Evolutionary conservation across 2,797 vertebrate genomes (phyloP).

Genomic region (Orientallactaga sibirica): DNA sequence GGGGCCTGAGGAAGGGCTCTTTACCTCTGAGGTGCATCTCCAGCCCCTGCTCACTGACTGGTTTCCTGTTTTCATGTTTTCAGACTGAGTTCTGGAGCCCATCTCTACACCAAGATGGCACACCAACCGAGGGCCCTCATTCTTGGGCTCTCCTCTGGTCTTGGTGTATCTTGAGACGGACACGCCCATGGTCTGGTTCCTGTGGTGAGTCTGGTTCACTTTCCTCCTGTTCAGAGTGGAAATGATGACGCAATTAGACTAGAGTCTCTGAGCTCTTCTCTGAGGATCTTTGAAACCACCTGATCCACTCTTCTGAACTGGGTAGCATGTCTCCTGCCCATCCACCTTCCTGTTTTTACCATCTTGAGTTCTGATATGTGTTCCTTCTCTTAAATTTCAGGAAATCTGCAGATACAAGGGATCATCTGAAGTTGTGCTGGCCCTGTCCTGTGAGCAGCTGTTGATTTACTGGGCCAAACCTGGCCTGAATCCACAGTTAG

Average conservation of each 20-base stretch:
- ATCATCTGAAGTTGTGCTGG: background rate
- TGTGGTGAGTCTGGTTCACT: background rate
- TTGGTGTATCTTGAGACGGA: too few species aligned
- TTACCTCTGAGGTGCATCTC: fast-evolving
- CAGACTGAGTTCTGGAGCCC: too few species aligned
- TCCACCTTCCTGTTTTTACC: background rate
- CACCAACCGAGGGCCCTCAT: too few species aligned
- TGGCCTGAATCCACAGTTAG: too few species aligned
- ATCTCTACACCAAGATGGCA: too few species aligned
- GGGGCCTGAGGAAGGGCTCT: background rate
- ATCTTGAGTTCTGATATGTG: background rate
- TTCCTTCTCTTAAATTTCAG: slow-evolving; percentile 63
- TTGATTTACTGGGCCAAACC: too few species aligned
- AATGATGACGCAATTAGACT: slow-evolving; percentile 29
- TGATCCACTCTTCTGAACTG: background rate
- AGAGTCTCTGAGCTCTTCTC: slow-evolving; percentile 36
- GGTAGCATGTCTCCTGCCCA: fast-evolving
- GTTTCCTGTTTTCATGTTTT: too few species aligned
- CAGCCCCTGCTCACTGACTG: background rate
- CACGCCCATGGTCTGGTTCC: fast-evolving
- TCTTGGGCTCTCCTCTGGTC: too few species aligned
- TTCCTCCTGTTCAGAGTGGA: background rate
- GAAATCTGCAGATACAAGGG: background rate
- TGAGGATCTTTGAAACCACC: slow-evolving; percentile 51
- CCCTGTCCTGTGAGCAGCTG: too few species aligned